Evolutionary conservation across 2,888 invertebrate species (phyloP).

Genomic region (Monoplex corrugatus): DNA sequence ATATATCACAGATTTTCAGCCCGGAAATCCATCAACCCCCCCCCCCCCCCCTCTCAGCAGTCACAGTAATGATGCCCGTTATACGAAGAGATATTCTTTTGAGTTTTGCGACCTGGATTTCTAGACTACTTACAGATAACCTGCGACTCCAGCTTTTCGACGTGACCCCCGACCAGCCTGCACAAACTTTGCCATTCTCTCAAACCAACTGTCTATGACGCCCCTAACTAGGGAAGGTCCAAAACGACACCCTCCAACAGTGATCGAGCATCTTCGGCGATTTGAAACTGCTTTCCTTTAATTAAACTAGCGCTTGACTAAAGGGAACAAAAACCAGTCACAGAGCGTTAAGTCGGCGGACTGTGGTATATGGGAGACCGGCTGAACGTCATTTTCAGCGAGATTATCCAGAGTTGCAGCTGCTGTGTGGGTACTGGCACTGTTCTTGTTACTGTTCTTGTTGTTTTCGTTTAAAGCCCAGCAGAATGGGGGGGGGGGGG

Average conservation of each 20-base stretch:
- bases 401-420: neutral
- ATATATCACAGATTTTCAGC: too few species aligned
- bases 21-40: too few species aligned
- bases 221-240: neutral
- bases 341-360: neutral
- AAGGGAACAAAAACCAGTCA: neutral
- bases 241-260: neutral
- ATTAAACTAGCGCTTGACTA: neutral
- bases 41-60: too few species aligned
- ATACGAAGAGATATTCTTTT: too few species aligned
- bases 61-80: too few species aligned
- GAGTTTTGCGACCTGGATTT: neutral
- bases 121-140: neutral
- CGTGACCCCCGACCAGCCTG: neutral
- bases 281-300: conserved; percentile 4
- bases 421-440: neutral
- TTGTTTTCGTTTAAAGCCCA: too few species aligned
- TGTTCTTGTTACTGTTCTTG: too few species aligned
- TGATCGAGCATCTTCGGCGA: neutral
- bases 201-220: neutral
- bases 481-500: too few species aligned
- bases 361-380: neutral
- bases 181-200: neutral
- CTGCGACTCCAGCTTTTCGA: neutral
- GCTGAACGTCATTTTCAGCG: neutral